Evolutionary conservation across 2,797 vertebrate genomes (phyloP), one percentile per base, ranked within the genome.

Genomic region (Coilia nasus): DNA sequence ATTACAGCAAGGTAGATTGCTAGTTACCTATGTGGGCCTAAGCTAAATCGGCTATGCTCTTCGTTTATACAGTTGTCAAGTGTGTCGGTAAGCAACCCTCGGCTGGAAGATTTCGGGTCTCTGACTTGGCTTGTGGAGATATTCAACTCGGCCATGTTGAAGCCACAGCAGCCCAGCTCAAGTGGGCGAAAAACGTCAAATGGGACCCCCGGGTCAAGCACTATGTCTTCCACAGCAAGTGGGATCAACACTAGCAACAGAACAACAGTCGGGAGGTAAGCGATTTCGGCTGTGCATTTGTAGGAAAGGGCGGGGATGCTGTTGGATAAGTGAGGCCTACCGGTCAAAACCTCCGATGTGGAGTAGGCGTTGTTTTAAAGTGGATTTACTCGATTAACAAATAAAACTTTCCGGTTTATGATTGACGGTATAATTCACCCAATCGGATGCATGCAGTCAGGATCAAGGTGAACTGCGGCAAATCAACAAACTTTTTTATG

Each of bases 121-220:
- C 71, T 6, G 71, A 78, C 71, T 78, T 78, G 71, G 71, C 71
- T 78, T 44, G 35, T 78, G 71, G 71, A 78, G 71, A 21, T 78
- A 78, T 78, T 78, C 71, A 85, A 83, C 50, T 87, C 84, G 90
- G 87, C 91, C 86, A 95, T 95, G 95, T 92, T 95, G 91, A 95
- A 95, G 93, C 93, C 93, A 90, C 95, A 95, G 91, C 94, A 95
- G 87, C 88, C 95, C 91, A 93, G 94, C 89, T 94, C 95, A 81
- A 92, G 94, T 89, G 96, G 96, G 91, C 95, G 95, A 86, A 96
- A 96, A 89, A 91, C 96, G 60, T 94, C 96, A 28, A 96, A 96
- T 90, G 95, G 96, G 87, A 96, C 95, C 84, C 92, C 95, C 86
- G 95, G 93, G 90, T 94, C 94, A 87, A 87, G 91, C 82, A 92